Evolutionary conservation across 2,888 invertebrate genomes (phyloP), one percentile per base, ranked within the genome.

Genomic region (Acrobasis repandana): DNA sequence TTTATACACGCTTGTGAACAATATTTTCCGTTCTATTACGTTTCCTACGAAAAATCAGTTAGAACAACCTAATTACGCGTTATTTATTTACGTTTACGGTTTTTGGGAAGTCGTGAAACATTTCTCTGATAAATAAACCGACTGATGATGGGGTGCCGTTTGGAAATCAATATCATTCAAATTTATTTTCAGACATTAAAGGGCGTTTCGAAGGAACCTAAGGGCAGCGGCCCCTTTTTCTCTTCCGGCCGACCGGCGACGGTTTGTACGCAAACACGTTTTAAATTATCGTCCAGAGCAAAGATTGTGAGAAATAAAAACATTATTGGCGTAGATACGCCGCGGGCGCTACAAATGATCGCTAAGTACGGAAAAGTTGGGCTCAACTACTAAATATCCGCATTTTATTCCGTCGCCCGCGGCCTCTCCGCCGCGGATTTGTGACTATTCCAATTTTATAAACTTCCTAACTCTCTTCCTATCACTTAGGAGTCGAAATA

Each of bases 261-360:
- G 68, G 70, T 67, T 69, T 67, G 73, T 75, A 75, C 71, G 75
- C 79, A 80, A 81, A 83, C 83, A 82, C 77, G 71, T 83, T 84
- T 79, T 76, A 84, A 83, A 85, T 81, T 79, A 83, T 81, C 75
- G 77, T 77, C 67, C 71, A 67, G 67, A 65, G 76, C 74, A 74
- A 79, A 82, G 75, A 85, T 82, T 80, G 77, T 74, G 73, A 68
- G 72, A 75, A 80, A 80, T 77, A 79, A 81, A 69, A 80, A 78
- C 73, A 75, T 77, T 79, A 80, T 78, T 77, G 77, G 70, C 72
- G 66, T 67, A 69, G 72, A 76, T 68, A 67, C 67, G 74, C 78
- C 73, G 65, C 48, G 63, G 70, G 77, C 74, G 72, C 65, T 70
- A 34, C 63, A 76, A 77, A 79, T 77, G 74, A 74, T 75, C 72